Percentiles rank a stretch among this genome's conserved stretches.
Conservation (phyloP, 2,113 vertebrate species). For the Edolisoma coerulescens region DNA sequence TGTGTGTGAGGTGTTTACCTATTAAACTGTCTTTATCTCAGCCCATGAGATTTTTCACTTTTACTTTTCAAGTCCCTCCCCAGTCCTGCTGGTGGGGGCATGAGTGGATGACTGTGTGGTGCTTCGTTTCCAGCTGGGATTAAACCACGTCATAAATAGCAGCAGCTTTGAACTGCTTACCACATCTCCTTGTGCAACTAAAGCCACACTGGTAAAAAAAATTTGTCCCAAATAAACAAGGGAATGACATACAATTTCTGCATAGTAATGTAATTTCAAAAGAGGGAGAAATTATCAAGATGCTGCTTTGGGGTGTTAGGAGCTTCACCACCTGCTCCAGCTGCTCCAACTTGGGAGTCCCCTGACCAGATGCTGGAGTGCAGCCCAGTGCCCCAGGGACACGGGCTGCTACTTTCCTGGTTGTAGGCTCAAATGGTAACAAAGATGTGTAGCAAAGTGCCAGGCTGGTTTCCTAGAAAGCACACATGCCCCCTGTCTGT, state of each 20-base stretch:
- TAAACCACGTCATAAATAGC: not conserved
- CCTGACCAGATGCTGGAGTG: not conserved
- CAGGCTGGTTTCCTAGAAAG: fast-evolving
- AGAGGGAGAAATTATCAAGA: not conserved
- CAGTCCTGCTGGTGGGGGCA: not conserved
- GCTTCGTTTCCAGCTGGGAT: not conserved
- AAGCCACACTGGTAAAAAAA: not conserved
- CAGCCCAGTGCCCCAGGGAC: fast-evolving
- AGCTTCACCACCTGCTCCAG: not conserved
- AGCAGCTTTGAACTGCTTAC: not conserved
- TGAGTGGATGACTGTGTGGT: fast-evolving
- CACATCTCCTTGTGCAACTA: not conserved
- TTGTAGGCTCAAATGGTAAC: not conserved
- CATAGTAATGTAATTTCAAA: not conserved
- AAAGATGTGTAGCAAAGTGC: not conserved
- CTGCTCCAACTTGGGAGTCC: fast-evolving
- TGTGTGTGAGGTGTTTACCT: not conserved
- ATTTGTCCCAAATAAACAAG: not conserved
- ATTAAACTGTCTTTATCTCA: not conserved
- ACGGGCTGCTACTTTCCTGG: not conserved
- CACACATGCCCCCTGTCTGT: fast-evolving
- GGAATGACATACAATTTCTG: not conserved
- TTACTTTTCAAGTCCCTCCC: not conserved
- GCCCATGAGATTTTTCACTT: not conserved
- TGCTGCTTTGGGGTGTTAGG: not conserved